Percentiles rank a stretch among this genome's conserved stretches.
These are phyloP conservation scores for Kryptopterus vitreolus DNA, from an alignment of 2,797 vertebrate genomes.

Conservation along the genomic window DNA sequence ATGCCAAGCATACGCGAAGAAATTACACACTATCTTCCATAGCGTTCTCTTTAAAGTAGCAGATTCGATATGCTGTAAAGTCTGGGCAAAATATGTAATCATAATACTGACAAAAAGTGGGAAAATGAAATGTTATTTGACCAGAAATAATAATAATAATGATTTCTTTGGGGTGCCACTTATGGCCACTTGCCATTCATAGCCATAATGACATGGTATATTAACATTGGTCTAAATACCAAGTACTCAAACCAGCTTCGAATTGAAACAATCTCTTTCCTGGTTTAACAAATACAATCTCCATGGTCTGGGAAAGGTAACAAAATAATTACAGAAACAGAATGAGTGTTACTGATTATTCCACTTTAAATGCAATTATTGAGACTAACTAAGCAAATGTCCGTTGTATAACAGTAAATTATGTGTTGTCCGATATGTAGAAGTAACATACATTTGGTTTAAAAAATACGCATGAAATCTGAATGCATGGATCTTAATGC, in stretches of 20 bases:
- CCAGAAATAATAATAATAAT: background rate
- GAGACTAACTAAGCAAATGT: background rate
- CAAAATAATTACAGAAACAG: background rate
- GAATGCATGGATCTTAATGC: constrained; percentile 26
- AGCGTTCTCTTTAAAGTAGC: background rate
- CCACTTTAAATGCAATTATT: background rate
- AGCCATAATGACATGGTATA: background rate
- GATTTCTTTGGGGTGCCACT: background rate
- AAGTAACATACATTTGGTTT: background rate
- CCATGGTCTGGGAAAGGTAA: background rate
- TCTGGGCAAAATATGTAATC: background rate
- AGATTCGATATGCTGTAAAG: background rate
- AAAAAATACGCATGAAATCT: constrained; percentile 16
- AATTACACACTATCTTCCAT: background rate
- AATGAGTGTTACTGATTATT: background rate
- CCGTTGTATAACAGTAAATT: background rate
- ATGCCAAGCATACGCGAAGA: background rate
- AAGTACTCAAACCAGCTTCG: background rate
- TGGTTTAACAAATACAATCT: background rate
- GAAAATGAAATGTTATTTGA: background rate
- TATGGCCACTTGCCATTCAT: too few species aligned
- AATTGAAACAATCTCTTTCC: background rate
- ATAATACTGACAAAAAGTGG: background rate
- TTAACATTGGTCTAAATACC: too few species aligned
- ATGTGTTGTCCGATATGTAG: background rate